Base-by-base conservation (phyloP, 37 sponge, comb jelly and placozoan genomes). In the Corticium candelabrum region DNA sequence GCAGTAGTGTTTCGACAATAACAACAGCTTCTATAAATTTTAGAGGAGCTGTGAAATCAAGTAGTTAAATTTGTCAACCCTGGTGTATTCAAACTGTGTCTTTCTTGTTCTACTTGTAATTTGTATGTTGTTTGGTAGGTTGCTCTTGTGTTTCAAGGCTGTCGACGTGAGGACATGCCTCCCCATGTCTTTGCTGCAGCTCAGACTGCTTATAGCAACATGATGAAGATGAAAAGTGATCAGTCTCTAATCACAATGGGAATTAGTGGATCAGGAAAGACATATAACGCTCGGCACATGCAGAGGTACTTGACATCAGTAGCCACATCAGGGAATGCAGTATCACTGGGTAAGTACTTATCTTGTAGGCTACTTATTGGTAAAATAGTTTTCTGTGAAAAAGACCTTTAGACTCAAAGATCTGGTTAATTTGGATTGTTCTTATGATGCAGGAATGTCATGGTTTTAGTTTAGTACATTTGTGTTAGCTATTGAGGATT, bases 231-330 rank as follows among this genome's bases (percentile, higher is more conserved):
- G 0, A 82, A 85, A 37, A 78, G 43, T 32, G 95, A 98, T 85
- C 99, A 98, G 86, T 87, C 95, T 33, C 75, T 98, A 32, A 82
- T 98, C 68, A 78, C 94, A 74, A 88, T 89, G 88, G 99, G 99
- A 0, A 83, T 89, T 33, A 84, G 85, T 5, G 99, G 99, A 2
- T 87, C 95, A 0, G 99, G 99, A 1, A 98, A 98, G 86, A 89
- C 95, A 15, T 90, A 88, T 76, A 89, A 87, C 37, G 86, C 93
- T 3, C 84, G 96, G 3, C 86, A 87, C 81, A 71, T 95, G 37
- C 85, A 90, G 70, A 43, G 84, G 30, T 95, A 95, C 78, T 87
- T 95, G 67, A 79, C 90, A 72, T 87, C 90, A 1, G 75, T 88
- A 5, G 90, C 93, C 67, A 56, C 62, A 27, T 50, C 62, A 21